These are phyloP conservation scores for Cherax quadricarinatus DNA, from an alignment of 1,140 invertebrate genomes.

Conservation along the genomic window DNA sequence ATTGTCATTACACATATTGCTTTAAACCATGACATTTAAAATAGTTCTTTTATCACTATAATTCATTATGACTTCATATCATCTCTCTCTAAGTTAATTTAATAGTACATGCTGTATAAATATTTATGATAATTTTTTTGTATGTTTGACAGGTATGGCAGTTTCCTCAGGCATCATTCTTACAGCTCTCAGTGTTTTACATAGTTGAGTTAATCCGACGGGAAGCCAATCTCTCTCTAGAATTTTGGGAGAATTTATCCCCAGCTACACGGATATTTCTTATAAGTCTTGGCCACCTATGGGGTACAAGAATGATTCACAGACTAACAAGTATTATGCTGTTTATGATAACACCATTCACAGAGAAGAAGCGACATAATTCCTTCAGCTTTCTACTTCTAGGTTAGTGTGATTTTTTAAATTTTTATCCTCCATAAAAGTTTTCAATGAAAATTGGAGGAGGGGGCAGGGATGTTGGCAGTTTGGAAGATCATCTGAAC, in stretches of 20 bases:
- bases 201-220: slow-evolving; percentile 41
- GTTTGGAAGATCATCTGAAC: too few species aligned
- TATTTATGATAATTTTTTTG: not conserved
- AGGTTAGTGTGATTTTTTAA: slow-evolving; percentile 31
- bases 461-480: too few species aligned
- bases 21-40: too few species aligned
- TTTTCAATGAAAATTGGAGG: not conserved
- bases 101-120: too few species aligned
- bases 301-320: slow-evolving; percentile 33
- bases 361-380: slow-evolving; percentile 51
- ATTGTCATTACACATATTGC: too few species aligned
- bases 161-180: slow-evolving; percentile 49
- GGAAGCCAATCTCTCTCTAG: not conserved
- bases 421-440: too few species aligned
- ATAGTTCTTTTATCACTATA: too few species aligned
- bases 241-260: slow-evolving; percentile 3
- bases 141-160: slow-evolving; percentile 53
- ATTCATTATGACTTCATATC: too few species aligned
- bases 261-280: slow-evolving; percentile 53
- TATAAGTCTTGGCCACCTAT: slow-evolving; percentile 38
- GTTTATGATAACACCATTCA: slow-evolving; percentile 53
- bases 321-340: slow-evolving; percentile 44
- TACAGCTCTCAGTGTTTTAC: slow-evolving; percentile 58
- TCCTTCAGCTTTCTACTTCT: slow-evolving; percentile 43
- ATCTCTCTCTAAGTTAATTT: too few species aligned